Base-by-base conservation (phyloP, 2,888 invertebrate genomes). In the Clepsis dumicolana region DNA sequence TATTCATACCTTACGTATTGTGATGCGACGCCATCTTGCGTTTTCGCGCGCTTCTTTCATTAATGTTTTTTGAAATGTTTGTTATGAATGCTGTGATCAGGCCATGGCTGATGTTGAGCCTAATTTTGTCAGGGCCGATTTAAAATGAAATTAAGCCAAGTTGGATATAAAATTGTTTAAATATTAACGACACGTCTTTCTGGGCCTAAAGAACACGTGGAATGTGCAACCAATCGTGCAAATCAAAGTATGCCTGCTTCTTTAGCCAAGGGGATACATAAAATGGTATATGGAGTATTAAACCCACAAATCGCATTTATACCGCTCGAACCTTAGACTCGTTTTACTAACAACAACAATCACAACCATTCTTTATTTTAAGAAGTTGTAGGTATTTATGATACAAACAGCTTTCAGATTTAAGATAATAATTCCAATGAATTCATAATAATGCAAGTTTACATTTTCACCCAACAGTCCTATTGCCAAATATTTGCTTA, bases 1-100 rank as follows among this genome's bases (percentile, higher is more conserved):
- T 87, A 87, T 88, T 87, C 85, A 81, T 88, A 87, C 88, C 86
- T 89, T 87, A 86, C 85, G 82, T 79, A 67, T 70, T 73, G 74
- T 87, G 85, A 84, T 86, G 48, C 80, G 84, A 81, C 77, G 74
- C 78, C 81, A 84, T 85, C 82, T 85, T 83, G 83, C 84, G 10
- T 52, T 52, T 52, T 52, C 52, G 27, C 27, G 52, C 52, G 52
- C 27, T 52, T 52, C 5, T 52, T n/a, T 52, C 7, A 52, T 52
- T 24, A 48, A 21, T 48, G 21, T 18, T 44, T 44, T 44, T 44
- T 44, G 16, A 4, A n/a, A 3, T 41, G 3, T 41, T 18, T 18
- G 4, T 4, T 21, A 21, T 50, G 0, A 14, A 50, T 24, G 12
- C 8, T 12, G 24, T 24, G 50, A 38, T 38, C n/a, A 18, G 18